A percentile compares a stretch with the other conserved stretches of the same genome.
Evolutionary conservation across 1,140 invertebrate species (phyloP).

Genomic region (Vollenhovia emeryi): DNA sequence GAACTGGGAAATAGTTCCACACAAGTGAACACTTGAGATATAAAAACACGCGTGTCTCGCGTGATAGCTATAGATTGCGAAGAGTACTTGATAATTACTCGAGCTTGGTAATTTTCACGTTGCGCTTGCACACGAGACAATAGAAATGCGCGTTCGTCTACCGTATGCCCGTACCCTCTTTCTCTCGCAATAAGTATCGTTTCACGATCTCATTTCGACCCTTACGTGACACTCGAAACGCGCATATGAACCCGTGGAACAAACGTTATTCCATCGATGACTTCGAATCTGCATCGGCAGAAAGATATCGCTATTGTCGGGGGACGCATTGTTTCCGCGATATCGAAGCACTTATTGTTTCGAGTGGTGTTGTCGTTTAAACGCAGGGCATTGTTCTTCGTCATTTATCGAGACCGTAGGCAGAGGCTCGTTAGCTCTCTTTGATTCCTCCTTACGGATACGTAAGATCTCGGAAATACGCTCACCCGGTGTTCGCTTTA

Average conservation of each 20-base stretch:
- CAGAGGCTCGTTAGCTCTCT: conserved; percentile 68
- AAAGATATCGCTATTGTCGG: conserved; percentile 80
- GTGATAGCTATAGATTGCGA: not conserved
- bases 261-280: conserved; percentile 74
- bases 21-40: not conserved
- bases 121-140: not conserved
- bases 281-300: conserved; percentile 75
- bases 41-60: not conserved
- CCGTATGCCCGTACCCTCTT: not conserved
- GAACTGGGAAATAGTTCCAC: not conserved
- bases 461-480: not conserved
- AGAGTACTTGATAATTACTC: not conserved
- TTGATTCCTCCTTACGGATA: conserved; percentile 45
- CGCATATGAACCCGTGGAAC: conserved; percentile 53
- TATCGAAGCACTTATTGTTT: conserved; percentile 75
- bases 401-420: conserved; percentile 69
- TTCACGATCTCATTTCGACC: conserved; percentile 35
- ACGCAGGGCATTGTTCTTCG: conserved; percentile 75
- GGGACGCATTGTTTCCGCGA: conserved; percentile 72
- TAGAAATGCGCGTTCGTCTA: conserved; percentile 3
- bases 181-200: not conserved
- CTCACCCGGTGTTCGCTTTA: not conserved
- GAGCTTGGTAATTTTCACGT: not conserved
- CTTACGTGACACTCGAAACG: not conserved
- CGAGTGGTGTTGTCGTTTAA: conserved; percentile 81